phyloP scores from a whole-genome alignment of 2,888 invertebrate species.

The Agrochola circellaris region DNA sequence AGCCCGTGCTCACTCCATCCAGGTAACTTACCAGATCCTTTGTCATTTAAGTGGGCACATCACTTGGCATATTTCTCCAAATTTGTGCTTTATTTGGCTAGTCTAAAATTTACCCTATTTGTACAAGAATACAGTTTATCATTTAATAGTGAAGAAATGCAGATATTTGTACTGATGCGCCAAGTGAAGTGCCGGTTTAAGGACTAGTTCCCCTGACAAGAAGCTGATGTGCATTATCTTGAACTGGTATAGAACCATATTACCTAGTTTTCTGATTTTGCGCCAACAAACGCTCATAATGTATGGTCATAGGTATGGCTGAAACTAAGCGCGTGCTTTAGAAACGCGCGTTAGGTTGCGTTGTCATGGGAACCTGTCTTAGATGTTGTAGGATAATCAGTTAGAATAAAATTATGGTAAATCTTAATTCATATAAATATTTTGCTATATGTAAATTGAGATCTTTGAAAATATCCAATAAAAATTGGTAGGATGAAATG shows the following conservation, averaged over 20 bases:
- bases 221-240: background rate
- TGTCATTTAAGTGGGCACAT: background rate
- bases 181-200: background rate
- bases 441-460: background rate
- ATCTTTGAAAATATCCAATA: background rate
- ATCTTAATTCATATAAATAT: background rate
- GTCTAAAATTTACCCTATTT: background rate
- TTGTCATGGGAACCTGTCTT: background rate
- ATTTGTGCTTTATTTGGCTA: background rate
- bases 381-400: background rate
- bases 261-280: background rate
- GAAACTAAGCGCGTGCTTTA: background rate
- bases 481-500: background rate
- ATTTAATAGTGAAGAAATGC: background rate
- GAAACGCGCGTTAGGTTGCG: background rate
- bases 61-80: background rate
- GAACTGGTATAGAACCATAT: background rate
- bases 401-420: no score
- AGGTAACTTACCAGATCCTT: slow-evolving; percentile 85
- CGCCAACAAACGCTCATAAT: background rate
- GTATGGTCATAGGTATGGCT: background rate
- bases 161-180: background rate
- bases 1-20: slow-evolving; percentile 99
- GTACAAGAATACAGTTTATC: background rate
- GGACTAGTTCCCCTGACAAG: background rate